Conservation (phyloP, 2,797 vertebrate genomes). For the Pitangus sulphuratus region DNA sequence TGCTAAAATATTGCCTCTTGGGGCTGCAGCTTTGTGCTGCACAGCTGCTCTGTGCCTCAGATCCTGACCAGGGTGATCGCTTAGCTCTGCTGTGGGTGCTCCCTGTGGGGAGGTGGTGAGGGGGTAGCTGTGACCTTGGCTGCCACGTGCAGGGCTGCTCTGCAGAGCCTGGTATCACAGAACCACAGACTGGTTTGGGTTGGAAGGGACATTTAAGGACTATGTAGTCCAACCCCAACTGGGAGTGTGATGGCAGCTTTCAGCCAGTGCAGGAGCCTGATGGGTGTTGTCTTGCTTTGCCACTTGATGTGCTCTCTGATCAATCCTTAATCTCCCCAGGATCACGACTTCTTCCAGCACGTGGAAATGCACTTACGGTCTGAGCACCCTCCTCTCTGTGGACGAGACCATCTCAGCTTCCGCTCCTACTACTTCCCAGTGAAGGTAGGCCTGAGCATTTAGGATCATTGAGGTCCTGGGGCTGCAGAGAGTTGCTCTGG, state of each 20-base stretch:
- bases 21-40: fast-evolving
- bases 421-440: conserved; percentile 99
- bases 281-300: not conserved
- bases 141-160: fast-evolving
- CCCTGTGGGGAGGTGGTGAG: not conserved
- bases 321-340: conserved; percentile 73
- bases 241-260: not conserved
- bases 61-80: not conserved
- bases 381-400: conserved; percentile 95
- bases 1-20: not conserved
- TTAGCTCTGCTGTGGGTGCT: not conserved
- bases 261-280: not conserved
- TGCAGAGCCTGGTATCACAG: not conserved
- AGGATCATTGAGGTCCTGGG: fast-evolving
- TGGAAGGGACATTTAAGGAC: not conserved
- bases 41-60: not conserved
- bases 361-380: conserved; percentile 98
- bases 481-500: not conserved
- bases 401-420: conserved; percentile 97
- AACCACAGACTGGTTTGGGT: not conserved
- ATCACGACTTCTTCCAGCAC: conserved; percentile 98
- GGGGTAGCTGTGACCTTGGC: fast-evolving
- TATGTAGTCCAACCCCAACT: fast-evolving
- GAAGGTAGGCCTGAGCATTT: conserved; percentile 81
- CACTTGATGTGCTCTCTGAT: not conserved